phyloP scores from a whole-genome alignment of 2,797 vertebrate genomes.

The Aphelocoma californica region DNA sequence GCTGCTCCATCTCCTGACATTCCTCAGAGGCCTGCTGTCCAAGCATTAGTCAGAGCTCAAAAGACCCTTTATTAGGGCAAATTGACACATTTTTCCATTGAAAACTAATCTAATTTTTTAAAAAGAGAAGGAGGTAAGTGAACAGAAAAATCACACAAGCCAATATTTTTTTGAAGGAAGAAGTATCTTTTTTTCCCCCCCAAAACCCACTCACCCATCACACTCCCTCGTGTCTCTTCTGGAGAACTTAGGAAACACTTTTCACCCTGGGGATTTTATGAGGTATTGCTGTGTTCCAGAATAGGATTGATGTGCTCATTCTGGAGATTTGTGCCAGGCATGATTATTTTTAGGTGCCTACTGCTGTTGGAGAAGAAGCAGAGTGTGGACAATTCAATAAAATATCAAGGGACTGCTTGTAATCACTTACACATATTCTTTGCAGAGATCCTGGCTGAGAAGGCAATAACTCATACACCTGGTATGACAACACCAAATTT shows the following conservation, averaged over 20 bases:
- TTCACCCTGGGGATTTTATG: background rate
- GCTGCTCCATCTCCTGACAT: constrained; percentile 24
- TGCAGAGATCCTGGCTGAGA: background rate
- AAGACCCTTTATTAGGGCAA: background rate
- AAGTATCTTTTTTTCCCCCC: background rate
- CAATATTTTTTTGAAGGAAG: background rate
- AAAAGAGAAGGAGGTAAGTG: background rate
- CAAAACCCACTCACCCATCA: background rate
- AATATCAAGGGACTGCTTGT: background rate
- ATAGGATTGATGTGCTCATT: background rate
- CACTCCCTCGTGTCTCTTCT: accelerated
- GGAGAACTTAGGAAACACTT: background rate
- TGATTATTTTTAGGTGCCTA: background rate
- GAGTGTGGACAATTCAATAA: background rate
- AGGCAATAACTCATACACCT: background rate
- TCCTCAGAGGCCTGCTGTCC: background rate
- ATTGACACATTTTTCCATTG: background rate
- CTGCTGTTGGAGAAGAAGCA: background rate
- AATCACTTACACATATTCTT: background rate
- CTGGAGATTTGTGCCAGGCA: background rate
- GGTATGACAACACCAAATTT: background rate
- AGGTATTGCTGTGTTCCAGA: background rate
- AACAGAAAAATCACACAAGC: background rate
- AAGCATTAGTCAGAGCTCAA: background rate
- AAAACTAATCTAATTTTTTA: background rate